Percentiles rank a stretch among this genome's conserved stretches.
Conservation (phyloP, 2,797 vertebrate species). For the Alauda arvensis region DNA sequence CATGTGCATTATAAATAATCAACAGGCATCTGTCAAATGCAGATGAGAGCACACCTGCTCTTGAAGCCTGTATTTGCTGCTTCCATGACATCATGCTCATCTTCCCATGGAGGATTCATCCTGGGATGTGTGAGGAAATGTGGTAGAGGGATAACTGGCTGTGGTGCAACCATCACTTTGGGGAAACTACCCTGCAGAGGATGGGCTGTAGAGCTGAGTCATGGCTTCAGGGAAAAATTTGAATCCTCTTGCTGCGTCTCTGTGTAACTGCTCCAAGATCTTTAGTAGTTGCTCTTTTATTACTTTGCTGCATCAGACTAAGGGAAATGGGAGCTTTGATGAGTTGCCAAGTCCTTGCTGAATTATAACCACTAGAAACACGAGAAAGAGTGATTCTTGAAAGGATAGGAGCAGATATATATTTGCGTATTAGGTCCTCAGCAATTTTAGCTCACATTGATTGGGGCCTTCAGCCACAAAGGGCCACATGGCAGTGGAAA, state of each 20-base stretch:
- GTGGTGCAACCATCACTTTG: not conserved
- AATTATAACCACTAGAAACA: slow-evolving; percentile 31
- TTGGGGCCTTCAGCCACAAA: not conserved
- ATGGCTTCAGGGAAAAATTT: not conserved
- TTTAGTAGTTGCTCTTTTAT: not conserved
- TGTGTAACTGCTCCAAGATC: not conserved
- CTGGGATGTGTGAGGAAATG: not conserved
- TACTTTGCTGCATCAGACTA: slow-evolving; percentile 12
- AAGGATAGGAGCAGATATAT: not conserved
- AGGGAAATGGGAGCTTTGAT: slow-evolving; percentile 19
- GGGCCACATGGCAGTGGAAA: not conserved
- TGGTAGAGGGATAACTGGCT: not conserved
- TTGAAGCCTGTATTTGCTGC: not conserved
- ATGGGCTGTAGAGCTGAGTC: slow-evolving; percentile 15
- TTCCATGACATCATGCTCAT: not conserved
- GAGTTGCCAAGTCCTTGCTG: not conserved
- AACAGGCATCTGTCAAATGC: not conserved
- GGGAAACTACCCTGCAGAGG: not conserved
- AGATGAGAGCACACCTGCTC: not conserved
- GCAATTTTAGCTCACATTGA: slow-evolving; percentile 1
- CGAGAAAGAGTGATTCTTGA: slow-evolving; percentile 1
- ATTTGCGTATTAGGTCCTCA: not conserved
- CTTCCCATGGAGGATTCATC: not conserved
- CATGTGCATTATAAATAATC: not conserved
- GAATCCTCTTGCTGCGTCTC: not conserved